Evolutionary conservation across 2,797 vertebrate species (phyloP), one percentile per base, ranked within the genome.

Genomic region (Pseudomugil gertrudae): DNA sequence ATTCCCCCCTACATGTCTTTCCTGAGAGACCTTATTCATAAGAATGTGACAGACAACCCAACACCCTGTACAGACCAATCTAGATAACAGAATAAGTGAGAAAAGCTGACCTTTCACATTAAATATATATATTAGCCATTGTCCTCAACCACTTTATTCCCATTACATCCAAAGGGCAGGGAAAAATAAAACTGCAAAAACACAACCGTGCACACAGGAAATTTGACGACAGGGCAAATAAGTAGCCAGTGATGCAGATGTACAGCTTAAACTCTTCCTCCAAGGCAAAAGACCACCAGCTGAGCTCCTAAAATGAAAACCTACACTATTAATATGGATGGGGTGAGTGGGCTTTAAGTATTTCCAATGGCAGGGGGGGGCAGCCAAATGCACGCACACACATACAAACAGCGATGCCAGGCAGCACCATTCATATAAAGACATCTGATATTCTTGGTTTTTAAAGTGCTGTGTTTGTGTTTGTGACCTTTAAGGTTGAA

Each of bases 401-500:
- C 50, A 61, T 19, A 54, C 32, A 51, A 0, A 5, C 17, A n/a
- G 9, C 52, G 30, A 69, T 9, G 57, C 55, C 51, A 69, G 21
- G 10, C 56, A 50, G 63, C 47, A 63, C 65, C 47, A 35, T 60
- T 67, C 69, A 10, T 45, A 51, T 64, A 71, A 65, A 80, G 50
- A 80, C 84, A 66, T 80, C 58, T 71, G 59, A 82, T 86, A 76
- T 80, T 83, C 70, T 55, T 75, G 71, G 70, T 57, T 84, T 80
- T 80, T 57, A 30, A 87, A 83, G 76, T 27, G 65, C 54, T 36
- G 57, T 67, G 66, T 69, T 80, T 66, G 53, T 63, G 73, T 56
- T 76, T 59, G 50, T 89, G 90, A 90, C 91, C 90, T 92, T 91
- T 89, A 81, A 89, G 83, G 85, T 72, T 89, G 83, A 83, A 74